Evolutionary conservation across 2,888 invertebrate species (phyloP), one percentile per base, ranked within the genome.

Genomic region (Aromia moschata): DNA sequence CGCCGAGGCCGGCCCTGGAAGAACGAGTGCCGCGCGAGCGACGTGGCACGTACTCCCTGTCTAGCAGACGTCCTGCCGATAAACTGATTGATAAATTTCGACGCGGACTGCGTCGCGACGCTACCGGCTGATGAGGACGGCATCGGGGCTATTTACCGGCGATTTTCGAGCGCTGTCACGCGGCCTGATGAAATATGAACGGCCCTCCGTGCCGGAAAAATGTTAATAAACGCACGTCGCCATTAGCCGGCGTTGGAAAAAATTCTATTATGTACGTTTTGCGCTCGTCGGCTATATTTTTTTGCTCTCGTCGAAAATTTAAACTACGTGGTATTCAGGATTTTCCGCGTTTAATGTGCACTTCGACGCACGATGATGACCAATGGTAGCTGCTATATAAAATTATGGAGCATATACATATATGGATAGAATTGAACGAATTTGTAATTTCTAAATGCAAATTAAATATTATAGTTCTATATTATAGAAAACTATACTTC

Each of bases 61-160:
- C 31, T 38, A 12, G 25, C 38, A 20, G 36, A 49, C 56, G 56
- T 36, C 36, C 56, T 43, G 56, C 46, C 58, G 52, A 58, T 58
- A 52, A 53, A 44, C 46, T 46, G 41, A 58, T 58, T 58, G 58
- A 58, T 58, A 53, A 53, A 58, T 52, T 52, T 49, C 37, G 38
- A 38, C 38, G 41, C 56, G 49, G 49, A 56, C 43, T 47, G 38
- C 25, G 47, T 44, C 52, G 40, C 40, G 45, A 56, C 49, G 56
- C 49, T 37, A 31, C 16, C 49, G 38, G 25, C 20, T 20, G 49
- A 38, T 49, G 49, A 38, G 49, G 38, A 38, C 38, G 49, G 38
- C 49, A 49, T 15, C 49, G n/a, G n/a, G 38, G 25, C 49, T 49
- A 49, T 49, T 49, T 49, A n/a, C n/a, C n/a, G n/a, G 49, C 49